Evolutionary conservation across 2,113 vertebrate species (phyloP).

Genomic region (Chrysochloris asiatica): DNA sequence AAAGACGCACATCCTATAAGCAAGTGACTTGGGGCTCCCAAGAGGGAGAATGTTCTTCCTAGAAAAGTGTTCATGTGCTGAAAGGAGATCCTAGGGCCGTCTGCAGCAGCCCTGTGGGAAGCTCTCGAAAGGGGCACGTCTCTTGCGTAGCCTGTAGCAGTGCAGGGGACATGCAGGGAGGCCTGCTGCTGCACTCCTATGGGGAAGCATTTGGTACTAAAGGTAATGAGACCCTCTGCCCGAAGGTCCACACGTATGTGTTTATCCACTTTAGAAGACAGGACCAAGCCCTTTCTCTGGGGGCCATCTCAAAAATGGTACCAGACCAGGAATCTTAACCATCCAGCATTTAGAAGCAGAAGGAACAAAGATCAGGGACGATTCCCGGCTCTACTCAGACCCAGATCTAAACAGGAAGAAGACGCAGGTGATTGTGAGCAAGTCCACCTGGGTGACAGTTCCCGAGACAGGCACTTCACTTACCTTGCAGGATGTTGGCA

Average conservation of each 20-base stretch:
- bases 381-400: background rate
- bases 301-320: background rate
- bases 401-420: background rate
- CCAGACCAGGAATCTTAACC: background rate
- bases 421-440: background rate
- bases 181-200: background rate
- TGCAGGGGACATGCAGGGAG: background rate
- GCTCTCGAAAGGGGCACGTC: background rate
- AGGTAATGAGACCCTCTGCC: background rate
- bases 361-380: conserved; percentile 1
- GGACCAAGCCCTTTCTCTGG: background rate
- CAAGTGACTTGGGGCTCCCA: background rate
- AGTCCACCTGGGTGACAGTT: background rate
- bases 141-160: background rate
- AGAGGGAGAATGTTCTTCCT: conserved; percentile 17
- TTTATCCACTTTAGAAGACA: background rate
- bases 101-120: background rate
- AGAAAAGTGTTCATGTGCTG: background rate
- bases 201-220: background rate
- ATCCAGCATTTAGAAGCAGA: background rate
- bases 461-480: conserved; percentile 37
- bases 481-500: conserved; percentile 98
- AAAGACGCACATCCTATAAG: background rate
- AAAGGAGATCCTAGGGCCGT: background rate
- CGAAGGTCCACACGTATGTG: background rate